Evolutionary conservation across 2,888 invertebrate species (phyloP).

Genomic region (Conus canariensis): DNA sequence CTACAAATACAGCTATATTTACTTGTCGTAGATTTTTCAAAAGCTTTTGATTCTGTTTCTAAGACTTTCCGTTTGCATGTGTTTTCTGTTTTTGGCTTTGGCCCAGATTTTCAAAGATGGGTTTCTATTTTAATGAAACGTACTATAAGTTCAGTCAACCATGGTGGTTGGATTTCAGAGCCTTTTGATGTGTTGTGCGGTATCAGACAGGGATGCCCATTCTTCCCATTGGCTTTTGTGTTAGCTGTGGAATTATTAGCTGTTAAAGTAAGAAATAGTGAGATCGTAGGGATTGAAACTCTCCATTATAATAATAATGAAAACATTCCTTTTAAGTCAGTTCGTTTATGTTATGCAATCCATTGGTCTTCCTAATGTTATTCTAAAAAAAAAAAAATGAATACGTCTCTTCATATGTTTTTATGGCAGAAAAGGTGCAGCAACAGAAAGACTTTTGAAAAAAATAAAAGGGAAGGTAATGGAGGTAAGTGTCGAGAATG

Average conservation of each 20-base stretch:
- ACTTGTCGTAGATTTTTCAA: background rate
- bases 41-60: background rate
- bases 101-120: background rate
- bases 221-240: background rate
- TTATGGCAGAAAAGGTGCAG: background rate
- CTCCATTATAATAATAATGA: background rate
- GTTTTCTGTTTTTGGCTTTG: background rate
- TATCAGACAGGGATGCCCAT: background rate
- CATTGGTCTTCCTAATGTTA: background rate
- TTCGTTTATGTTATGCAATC: background rate
- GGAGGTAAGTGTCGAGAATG: too few species aligned
- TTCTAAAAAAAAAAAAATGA: background rate
- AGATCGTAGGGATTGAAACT: background rate
- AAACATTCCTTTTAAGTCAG: background rate
- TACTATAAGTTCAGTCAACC: background rate
- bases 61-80: background rate
- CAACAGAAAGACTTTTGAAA: too few species aligned
- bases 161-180: background rate
- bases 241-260: background rate
- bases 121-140: background rate
- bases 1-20: background rate
- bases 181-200: background rate
- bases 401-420: background rate
- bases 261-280: background rate
- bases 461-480: too few species aligned